phyloP scores from a whole-genome alignment of 2,888 invertebrate genomes.

The Eumerus sabulonum region DNA sequence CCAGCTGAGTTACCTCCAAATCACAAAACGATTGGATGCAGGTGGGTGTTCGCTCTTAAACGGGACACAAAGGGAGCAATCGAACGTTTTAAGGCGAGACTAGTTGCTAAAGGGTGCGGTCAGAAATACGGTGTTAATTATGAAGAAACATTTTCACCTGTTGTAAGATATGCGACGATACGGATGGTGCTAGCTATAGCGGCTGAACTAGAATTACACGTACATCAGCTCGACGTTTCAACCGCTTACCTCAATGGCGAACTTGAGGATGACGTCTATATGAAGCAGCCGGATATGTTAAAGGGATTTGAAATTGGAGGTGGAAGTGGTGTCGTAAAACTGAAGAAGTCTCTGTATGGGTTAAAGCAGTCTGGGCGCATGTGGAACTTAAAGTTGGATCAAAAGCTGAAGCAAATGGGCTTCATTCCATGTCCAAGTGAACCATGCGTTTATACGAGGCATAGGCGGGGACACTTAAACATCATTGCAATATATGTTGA shows the following conservation, averaged over 20 bases:
- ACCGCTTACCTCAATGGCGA: conserved; percentile 68
- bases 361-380: conserved; percentile 70
- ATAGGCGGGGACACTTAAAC: conserved; percentile 31
- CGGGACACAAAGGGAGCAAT: not conserved
- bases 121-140: conserved; percentile 60
- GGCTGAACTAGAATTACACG: conserved; percentile 53
- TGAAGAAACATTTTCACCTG: conserved; percentile 65
- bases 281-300: conserved; percentile 64
- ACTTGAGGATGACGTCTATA: conserved; percentile 58
- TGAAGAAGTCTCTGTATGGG: conserved; percentile 69
- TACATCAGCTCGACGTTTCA: conserved; percentile 69
- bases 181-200: conserved; percentile 64
- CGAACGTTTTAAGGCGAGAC: conserved; percentile 32
- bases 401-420: conserved; percentile 48
- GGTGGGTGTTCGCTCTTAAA: not conserved
- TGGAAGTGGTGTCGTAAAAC: conserved; percentile 54
- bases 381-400: conserved; percentile 67
- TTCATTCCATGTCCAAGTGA: conserved; percentile 58
- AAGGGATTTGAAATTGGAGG: conserved; percentile 27
- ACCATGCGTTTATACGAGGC: conserved; percentile 55
- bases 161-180: conserved; percentile 60
- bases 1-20: conserved; percentile 5
- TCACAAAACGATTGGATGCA: conserved; percentile 6
- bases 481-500: conserved; percentile 68
- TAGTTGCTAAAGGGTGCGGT: conserved; percentile 57